Base-by-base conservation (phyloP, 35 echinoderm and acorn worm genomes). In the Amphiura filiformis region DNA sequence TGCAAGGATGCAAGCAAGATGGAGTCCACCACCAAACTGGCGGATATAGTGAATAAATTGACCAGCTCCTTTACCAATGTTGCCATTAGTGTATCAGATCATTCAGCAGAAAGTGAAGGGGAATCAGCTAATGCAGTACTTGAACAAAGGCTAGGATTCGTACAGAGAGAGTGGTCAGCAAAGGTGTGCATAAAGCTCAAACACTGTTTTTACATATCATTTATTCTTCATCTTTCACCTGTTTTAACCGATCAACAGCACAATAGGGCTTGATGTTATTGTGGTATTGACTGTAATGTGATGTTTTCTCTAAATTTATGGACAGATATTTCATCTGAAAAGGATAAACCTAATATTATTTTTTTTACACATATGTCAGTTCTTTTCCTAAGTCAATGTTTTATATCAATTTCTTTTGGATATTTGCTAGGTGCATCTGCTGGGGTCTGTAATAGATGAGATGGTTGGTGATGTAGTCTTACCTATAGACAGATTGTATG, bases 401-500 rank as follows among this genome's bases (percentile, higher is more conserved):
- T n/a, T n/a, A n/a, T n/a, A n/a, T n/a, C n/a, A n/a, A n/a, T n/a
- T n/a, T n/a, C n/a, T n/a, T n/a, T n/a, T n/a, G n/a, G n/a, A n/a
- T n/a, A n/a, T n/a, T n/a, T n/a, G n/a, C 35, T 79, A 95, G 93
- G 84, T 80, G 1, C 85, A 91, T 11, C 34, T 87, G 1, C 64
- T 88, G 39, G 57, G 75, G 23, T 34, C 31, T 42, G 26, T 79
- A 26, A 82, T 95, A 35, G 93, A 95, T 75, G 39, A 85, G 14
- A 38, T 87, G 13, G 49, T 82, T 1, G 85, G 81, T 38, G 93
- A 95, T 31, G 91, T 95, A 84, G 38, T 64, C 0, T 49, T 91
- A 80, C 85, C 86, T 4, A 65, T 91, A 40, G 89, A 95, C 56
- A 82, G 89, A 84, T 49, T 95, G 56, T 84, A 40, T 52, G 93